phyloP scores from a whole-genome alignment of 92 coral and sea anemone species.

The Micromussa lordhowensis region DNA sequence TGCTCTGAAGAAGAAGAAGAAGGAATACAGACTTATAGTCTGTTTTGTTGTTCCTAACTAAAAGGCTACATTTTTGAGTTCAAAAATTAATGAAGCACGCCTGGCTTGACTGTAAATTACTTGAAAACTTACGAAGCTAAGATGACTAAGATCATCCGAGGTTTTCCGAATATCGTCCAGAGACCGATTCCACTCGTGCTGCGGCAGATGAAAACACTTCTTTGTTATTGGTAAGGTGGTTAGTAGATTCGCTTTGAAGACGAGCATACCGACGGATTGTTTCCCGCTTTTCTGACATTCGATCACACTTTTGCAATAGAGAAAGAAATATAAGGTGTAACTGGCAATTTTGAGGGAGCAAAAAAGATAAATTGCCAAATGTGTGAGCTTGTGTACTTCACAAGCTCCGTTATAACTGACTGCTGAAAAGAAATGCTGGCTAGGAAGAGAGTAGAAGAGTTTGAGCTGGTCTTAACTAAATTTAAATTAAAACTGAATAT shows the following conservation, averaged over 20 bases:
- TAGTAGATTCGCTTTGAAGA: not conserved
- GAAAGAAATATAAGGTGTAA: not conserved
- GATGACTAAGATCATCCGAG: not conserved
- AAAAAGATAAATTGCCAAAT: too few species aligned
- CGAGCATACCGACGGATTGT: not conserved
- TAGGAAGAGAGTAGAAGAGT: too few species aligned
- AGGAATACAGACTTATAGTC: too few species aligned
- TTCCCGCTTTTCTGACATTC: not conserved
- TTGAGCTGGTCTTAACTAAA: not conserved
- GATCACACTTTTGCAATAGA: not conserved
- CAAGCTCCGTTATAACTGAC: too few species aligned
- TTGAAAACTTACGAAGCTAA: not conserved
- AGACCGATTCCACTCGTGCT: not conserved
- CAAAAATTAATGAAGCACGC: not conserved
- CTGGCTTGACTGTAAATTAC: not conserved
- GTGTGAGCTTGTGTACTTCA: too few species aligned
- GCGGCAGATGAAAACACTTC: not conserved
- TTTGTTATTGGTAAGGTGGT: not conserved
- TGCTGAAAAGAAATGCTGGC: too few species aligned
- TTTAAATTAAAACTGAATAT: too few species aligned
- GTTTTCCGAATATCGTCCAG: not conserved
- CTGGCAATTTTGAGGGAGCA: too few species aligned
- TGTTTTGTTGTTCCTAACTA: too few species aligned
- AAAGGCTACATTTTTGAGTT: too few species aligned
- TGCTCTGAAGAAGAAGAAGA: not conserved